Conservation (phyloP, 1,140 invertebrate species). For the Eumeta japonica region DNA sequence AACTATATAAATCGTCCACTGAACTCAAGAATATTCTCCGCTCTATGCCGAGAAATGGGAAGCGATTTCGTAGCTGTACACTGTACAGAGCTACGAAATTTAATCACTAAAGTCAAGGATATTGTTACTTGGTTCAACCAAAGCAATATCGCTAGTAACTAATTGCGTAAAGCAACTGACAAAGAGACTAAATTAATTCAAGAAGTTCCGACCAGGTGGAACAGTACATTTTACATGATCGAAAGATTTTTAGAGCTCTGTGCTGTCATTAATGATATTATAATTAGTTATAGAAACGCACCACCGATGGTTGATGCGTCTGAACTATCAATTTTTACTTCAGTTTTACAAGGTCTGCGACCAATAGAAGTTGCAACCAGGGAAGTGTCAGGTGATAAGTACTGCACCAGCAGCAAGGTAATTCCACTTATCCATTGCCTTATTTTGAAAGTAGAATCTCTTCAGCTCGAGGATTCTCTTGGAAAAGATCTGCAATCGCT, state of each 20-base stretch:
- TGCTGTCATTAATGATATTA: constrained; percentile 25
- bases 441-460: constrained; percentile 20
- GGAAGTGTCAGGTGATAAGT: constrained; percentile 41
- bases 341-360: constrained; percentile 23
- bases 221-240: constrained; percentile 36
- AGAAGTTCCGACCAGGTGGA: constrained; percentile 29
- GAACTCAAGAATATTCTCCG: no score
- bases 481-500: constrained; percentile 15
- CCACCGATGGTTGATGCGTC: constrained; percentile 27
- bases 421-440: constrained; percentile 41
- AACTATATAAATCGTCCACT: no score
- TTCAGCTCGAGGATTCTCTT: constrained; percentile 14
- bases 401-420: constrained; percentile 36
- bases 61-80: no score
- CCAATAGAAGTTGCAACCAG: constrained; percentile 36
- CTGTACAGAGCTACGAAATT: no score
- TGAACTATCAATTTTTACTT: constrained; percentile 26
- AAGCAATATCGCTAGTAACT: constrained; percentile 29
- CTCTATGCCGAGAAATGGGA: no score
- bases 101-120: constrained; percentile 27
- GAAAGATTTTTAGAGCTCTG: constrained; percentile 30
- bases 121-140: constrained; percentile 39
- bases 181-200: constrained; percentile 23
- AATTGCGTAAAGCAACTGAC: constrained; percentile 20
- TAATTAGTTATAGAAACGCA: constrained; percentile 22